Evolutionary conservation across 2,888 invertebrate species (phyloP).

Genomic region (Abrostola tripartita): DNA sequence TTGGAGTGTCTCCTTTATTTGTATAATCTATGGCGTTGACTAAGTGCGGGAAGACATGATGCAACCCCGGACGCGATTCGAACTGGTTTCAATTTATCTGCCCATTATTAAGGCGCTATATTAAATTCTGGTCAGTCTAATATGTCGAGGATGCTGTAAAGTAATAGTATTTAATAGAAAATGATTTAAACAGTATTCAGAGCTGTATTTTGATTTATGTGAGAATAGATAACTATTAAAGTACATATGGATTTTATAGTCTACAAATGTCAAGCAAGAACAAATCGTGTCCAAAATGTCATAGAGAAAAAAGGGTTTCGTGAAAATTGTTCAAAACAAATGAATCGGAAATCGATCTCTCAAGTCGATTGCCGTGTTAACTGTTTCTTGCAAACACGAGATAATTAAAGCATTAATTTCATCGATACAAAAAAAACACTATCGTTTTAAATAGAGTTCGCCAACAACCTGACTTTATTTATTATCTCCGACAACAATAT

Average conservation of each 20-base stretch:
- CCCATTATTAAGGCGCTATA: constrained; percentile 49
- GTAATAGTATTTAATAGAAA: constrained; percentile 12
- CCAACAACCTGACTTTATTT: constrained; percentile 17
- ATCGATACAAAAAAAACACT: constrained; percentile 7
- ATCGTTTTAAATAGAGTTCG: not conserved
- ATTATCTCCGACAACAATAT: constrained; percentile 15
- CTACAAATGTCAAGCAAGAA: no score
- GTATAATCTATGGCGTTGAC: constrained; percentile 21
- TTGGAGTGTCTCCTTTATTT: constrained; percentile 20
- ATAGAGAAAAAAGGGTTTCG: no score
- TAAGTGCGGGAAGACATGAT: constrained; percentile 45
- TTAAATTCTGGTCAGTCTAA: constrained; percentile 37
- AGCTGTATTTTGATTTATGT: not conserved
- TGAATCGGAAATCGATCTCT: no score
- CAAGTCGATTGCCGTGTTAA: no score
- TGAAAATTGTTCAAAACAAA: no score
- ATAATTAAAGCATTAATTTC: no score
- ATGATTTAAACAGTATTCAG: not conserved
- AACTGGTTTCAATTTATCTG: constrained; percentile 51
- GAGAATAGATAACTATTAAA: no score
- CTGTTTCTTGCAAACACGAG: no score
- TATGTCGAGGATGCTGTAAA: constrained; percentile 36
- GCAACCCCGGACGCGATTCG: constrained; percentile 49
- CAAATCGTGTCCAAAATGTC: no score
- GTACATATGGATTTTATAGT: no score